A percentile compares a stretch with the other conserved stretches of the same genome.
phyloP scores from a whole-genome alignment of 2,113 vertebrate genomes.

The Thryonomys swinderianus region DNA sequence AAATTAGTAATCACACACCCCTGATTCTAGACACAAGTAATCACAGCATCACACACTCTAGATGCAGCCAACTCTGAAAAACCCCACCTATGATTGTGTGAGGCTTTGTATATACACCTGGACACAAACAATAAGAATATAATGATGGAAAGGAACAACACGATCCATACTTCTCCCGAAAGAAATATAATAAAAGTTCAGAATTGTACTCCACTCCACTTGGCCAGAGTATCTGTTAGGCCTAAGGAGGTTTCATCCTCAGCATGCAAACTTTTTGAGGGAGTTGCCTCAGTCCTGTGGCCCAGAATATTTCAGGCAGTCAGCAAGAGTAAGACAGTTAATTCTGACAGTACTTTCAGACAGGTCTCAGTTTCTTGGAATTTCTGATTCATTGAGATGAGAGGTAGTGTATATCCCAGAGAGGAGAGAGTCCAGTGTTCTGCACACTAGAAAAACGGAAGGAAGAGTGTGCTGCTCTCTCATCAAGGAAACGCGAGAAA shows the following conservation, averaged over 20 bases:
- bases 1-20: neutral
- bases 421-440: neutral
- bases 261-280: neutral
- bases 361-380: neutral
- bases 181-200: constrained; percentile 29
- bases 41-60: neutral
- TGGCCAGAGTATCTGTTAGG: neutral
- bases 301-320: neutral
- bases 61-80: neutral
- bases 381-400: constrained; percentile 10
- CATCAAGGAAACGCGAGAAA: neutral
- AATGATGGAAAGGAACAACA: neutral
- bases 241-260: neutral
- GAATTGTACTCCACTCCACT: neutral
- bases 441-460: neutral
- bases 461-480: neutral
- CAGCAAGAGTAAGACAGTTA: neutral
- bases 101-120: neutral
- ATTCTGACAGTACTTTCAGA: neutral
- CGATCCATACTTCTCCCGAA: neutral
- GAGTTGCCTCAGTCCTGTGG: neutral
- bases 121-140: neutral
- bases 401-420: neutral
- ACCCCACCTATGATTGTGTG: neutral
- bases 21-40: neutral